Evolutionary conservation across 1,140 invertebrate genomes (phyloP).

Genomic region (Drosophila ogumai): DNA sequence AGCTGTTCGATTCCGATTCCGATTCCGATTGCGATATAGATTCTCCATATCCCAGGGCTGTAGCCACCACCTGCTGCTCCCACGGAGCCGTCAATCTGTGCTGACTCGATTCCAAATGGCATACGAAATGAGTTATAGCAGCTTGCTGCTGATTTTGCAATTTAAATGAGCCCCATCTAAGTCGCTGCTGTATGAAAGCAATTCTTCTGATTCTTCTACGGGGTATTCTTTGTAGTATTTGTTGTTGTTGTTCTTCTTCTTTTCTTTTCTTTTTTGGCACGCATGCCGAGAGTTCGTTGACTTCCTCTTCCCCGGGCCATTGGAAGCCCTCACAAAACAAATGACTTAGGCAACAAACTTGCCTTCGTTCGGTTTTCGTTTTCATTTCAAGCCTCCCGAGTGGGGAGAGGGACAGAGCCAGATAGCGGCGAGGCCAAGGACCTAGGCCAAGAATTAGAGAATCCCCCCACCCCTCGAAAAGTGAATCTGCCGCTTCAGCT

Average conservation of each 20-base stretch:
- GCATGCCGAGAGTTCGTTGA: constrained; percentile 71
- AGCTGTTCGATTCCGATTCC: constrained; percentile 48
- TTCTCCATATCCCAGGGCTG: constrained; percentile 13
- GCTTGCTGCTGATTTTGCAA: constrained; percentile 52
- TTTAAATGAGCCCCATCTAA: constrained; percentile 55
- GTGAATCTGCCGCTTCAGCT: constrained; percentile 80
- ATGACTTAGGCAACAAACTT: constrained; percentile 84
- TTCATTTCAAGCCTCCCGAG: constrained; percentile 62
- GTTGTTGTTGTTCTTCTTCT: constrained; percentile 15
- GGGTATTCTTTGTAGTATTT: constrained; percentile 6
- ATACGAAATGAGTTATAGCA: constrained; percentile 55
- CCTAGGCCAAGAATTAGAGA: constrained; percentile 61
- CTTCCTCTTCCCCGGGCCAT: constrained; percentile 13
- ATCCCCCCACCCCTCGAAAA: constrained; percentile 62
- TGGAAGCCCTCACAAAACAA: constrained; percentile 52
- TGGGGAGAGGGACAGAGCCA: constrained; percentile 7
- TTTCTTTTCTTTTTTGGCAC: constrained; percentile 52
- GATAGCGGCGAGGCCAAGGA: constrained; percentile 19
- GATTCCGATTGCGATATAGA: background rate
- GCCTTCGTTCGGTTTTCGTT: constrained; percentile 76
- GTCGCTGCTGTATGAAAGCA: constrained; percentile 25
- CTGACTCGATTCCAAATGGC: constrained; percentile 57
- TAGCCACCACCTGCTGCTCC: constrained; percentile 37
- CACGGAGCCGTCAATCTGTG: constrained; percentile 32
- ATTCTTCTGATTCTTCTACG: constrained; percentile 23